A percentile compares a stretch with the other conserved stretches of the same genome.
Evolutionary conservation across 2,888 invertebrate species (phyloP).

Genomic region (Choreutis nemorana): DNA sequence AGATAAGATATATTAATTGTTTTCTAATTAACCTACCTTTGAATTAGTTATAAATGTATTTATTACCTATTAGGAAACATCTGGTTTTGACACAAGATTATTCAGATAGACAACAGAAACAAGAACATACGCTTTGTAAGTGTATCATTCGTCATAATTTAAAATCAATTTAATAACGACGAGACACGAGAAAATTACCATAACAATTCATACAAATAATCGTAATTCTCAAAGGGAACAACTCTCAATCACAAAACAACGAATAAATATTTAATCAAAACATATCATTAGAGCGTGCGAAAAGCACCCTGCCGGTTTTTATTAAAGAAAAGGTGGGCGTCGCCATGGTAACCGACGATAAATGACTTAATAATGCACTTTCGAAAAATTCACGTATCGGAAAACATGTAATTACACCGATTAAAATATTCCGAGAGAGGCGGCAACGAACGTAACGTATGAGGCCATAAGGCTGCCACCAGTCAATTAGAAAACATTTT

Average conservation of each 20-base stretch:
- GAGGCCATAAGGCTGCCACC: constrained; percentile 14
- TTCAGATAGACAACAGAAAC: too few relatives aligned
- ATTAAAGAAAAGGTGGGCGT: constrained; percentile 37
- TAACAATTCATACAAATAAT: constrained; percentile 10
- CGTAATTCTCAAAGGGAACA: too few relatives aligned
- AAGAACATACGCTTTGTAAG: too few relatives aligned
- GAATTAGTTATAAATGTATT: too few relatives aligned
- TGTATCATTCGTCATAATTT: not conserved
- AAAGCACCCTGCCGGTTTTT: constrained; percentile 17
- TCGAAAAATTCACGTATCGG: constrained; percentile 42
- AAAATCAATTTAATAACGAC: constrained; percentile 1
- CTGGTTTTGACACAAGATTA: too few relatives aligned
- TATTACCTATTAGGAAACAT: too few relatives aligned
- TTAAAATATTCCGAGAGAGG: constrained; percentile 27
- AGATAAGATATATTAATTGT: too few relatives aligned
- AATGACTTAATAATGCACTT: constrained; percentile 52
- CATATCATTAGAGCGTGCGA: constrained; percentile 35
- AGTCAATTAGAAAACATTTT: not conserved
- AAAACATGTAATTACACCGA: constrained; percentile 49
- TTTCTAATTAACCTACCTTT: too few relatives aligned
- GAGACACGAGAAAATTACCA: constrained; percentile 10
- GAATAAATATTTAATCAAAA: constrained; percentile 22
- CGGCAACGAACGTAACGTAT: constrained; percentile 15
- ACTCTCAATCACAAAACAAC: constrained; percentile 1
- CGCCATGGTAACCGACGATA: constrained; percentile 39